Evolutionary conservation across 1,140 invertebrate species (phyloP), one percentile per base, ranked within the genome.

Genomic region (Drosophila ercepeae): DNA sequence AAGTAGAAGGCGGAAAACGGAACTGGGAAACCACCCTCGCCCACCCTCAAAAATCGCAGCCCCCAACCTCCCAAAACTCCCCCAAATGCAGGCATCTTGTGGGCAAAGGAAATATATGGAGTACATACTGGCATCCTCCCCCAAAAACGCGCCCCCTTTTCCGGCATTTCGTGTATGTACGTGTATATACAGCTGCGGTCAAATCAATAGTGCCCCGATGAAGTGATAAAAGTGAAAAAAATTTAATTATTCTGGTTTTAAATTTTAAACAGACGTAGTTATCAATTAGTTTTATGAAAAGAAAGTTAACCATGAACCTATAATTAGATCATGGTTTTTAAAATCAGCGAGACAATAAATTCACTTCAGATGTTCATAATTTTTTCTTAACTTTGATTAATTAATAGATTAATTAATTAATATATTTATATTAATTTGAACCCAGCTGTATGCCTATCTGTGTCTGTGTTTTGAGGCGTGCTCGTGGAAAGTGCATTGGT

Each of bases 401-500:
- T 14, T 7, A 13, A 14, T 39, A 39, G 9, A 34, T 39, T 39
- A 13, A 39, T 7, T 16, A 16, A 7, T 14, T 7, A 13, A 14
- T 39, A 39, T 2, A n/a, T 4, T 13, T 16, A 13, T 21, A 13
- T 39, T 32, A 39, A 9, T 42, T 42, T 16, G 16, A 42, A 7
- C 16, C 14, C 39, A 42, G 16, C 14, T 42, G 49, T 36, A 32
- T 69, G 58, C 61, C 36, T 72, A 65, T 59, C 67, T 72, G 52
- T 57, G 42, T 53, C 13, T 52, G 29, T 52, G 29, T 11, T 32
- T 41, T 32, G 27, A 25, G 16, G 44, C 25, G 41, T 49, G 44
- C 45, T 50, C 34, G 54, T 59, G 32, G 58, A 81, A 75, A 84
- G 81, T 84, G 81, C 81, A 84, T 84, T 84, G 79, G 75, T 79